Percentiles rank a stretch among this genome's conserved stretches.
Evolutionary conservation across 2,113 vertebrate species (phyloP).

Genomic region (Halichoerus grypus): DNA sequence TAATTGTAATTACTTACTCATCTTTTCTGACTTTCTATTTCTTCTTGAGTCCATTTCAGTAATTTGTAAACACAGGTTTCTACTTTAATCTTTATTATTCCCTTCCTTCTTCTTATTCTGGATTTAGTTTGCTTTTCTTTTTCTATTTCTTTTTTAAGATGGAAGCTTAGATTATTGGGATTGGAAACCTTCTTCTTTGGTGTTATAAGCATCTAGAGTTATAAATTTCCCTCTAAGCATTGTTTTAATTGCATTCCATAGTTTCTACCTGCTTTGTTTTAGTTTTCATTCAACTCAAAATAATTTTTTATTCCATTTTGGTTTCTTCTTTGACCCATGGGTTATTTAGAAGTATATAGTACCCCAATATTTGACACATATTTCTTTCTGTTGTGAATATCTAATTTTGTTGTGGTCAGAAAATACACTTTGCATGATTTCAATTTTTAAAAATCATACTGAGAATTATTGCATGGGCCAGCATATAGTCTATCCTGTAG

Average conservation of each 20-base stretch:
- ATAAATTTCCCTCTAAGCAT: neutral
- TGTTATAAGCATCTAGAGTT: neutral
- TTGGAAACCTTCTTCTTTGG: neutral
- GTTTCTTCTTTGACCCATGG: neutral
- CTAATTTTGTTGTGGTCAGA: neutral
- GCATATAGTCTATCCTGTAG: neutral
- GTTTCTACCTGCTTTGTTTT: neutral
- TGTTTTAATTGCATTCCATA: neutral
- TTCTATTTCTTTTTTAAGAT: neutral
- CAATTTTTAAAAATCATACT: neutral
- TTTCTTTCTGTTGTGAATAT: neutral
- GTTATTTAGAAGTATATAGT: neutral
- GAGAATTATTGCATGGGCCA: neutral
- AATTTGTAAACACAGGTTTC: conserved; percentile 6
- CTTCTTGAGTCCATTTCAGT: neutral
- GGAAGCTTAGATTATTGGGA: neutral
- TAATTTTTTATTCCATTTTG: neutral
- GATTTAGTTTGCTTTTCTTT: neutral
- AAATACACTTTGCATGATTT: neutral
- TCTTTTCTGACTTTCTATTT: conserved; percentile 21
- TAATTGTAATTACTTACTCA: neutral
- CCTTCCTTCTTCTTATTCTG: neutral
- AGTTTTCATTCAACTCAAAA: neutral
- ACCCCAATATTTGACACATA: neutral
- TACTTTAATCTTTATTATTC: neutral